These are phyloP conservation scores for Henicopernis longicauda DNA, from an alignment of 2,113 vertebrate species.

Conservation along the genomic window DNA sequence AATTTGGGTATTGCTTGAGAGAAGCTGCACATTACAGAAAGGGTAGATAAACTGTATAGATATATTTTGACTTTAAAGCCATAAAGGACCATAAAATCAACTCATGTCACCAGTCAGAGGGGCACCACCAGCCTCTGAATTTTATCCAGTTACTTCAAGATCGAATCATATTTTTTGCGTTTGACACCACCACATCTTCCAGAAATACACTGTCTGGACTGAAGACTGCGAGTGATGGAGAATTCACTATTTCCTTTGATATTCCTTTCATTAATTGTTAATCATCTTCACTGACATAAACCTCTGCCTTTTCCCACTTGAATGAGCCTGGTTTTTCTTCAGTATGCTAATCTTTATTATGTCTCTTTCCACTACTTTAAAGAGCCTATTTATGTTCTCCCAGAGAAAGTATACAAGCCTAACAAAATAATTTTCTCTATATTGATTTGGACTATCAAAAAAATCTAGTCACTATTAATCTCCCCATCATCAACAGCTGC, in stretches of 20 bases:
- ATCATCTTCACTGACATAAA: neutral
- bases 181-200: neutral
- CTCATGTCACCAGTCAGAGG: fast-evolving
- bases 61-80: neutral
- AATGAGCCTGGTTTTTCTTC: neutral
- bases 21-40: neutral
- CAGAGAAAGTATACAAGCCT: neutral
- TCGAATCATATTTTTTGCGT: neutral
- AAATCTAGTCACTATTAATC: neutral
- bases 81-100: neutral
- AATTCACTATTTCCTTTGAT: neutral
- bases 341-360: neutral
- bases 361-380: neutral
- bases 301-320: neutral
- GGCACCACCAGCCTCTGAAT: neutral
- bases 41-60: neutral
- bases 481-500: neutral
- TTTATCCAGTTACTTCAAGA: neutral
- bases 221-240: neutral
- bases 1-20: neutral
- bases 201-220: neutral
- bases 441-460: neutral
- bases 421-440: neutral
- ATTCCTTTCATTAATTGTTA: neutral
- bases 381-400: neutral